These are phyloP conservation scores for Polypterus bichir DNA, from an alignment of 2,113 vertebrate species.

Conservation along the genomic window DNA sequence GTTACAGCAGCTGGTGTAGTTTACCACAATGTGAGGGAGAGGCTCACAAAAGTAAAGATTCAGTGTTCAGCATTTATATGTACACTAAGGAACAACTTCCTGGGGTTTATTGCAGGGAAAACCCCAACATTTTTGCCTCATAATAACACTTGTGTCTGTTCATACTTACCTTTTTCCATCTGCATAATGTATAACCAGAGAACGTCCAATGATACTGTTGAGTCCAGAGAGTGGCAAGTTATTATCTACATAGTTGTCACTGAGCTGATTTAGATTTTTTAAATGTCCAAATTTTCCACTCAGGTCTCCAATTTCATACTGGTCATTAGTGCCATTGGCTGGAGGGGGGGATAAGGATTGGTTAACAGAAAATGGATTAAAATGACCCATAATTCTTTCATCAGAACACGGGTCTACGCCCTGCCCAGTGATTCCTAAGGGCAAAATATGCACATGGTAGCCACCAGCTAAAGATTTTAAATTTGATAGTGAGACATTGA, in stretches of 20 bases:
- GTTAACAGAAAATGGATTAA: constrained; percentile 47
- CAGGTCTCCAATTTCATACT: constrained; percentile 61
- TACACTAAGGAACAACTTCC: too few species aligned
- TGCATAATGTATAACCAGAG: constrained; percentile 49
- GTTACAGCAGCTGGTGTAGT: too few species aligned
- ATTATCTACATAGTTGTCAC: constrained; percentile 30
- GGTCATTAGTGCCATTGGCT: constrained; percentile 47
- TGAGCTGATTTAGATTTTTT: constrained; percentile 14
- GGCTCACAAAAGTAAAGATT: too few species aligned
- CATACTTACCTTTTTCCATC: constrained; percentile 50
- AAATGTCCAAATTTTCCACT: constrained; percentile 56
- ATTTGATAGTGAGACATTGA: constrained; percentile 36
- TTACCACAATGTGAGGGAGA: too few species aligned
- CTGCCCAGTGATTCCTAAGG: constrained; percentile 25
- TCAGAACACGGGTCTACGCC: constrained; percentile 39
- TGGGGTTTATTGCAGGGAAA: too few species aligned
- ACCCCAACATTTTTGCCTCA: background rate
- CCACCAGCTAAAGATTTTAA: constrained; percentile 35
- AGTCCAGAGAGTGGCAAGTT: constrained; percentile 47
- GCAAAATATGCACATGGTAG: constrained; percentile 55
- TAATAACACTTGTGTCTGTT: too few species aligned
- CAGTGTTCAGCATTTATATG: too few species aligned
- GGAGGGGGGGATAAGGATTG: constrained; percentile 33
- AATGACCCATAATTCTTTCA: constrained; percentile 45
- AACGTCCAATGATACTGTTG: constrained; percentile 47